Percentiles rank a stretch among this genome's conserved stretches.
Evolutionary conservation across 2,113 vertebrate genomes (phyloP).

Genomic region (Cottus gobio): DNA sequence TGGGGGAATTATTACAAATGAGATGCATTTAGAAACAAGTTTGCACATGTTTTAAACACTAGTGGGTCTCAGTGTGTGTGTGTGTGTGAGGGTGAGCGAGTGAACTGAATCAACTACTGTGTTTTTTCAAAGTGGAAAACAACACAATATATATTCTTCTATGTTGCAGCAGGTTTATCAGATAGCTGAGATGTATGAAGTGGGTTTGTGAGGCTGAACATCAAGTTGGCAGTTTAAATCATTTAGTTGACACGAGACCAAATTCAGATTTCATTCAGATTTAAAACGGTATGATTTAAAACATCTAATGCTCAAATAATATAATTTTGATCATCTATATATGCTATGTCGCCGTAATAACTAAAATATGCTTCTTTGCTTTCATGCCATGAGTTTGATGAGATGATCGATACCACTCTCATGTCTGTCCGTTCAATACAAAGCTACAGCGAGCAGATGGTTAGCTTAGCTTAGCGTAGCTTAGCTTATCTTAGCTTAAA

Average conservation of each 20-base stretch:
- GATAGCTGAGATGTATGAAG: constrained; percentile 1
- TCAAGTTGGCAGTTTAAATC: not conserved
- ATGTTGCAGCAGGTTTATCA: constrained; percentile 33
- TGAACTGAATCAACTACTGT: constrained; percentile 33
- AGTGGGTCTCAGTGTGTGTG: constrained; percentile 19
- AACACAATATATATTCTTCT: not conserved
- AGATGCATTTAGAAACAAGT: constrained; percentile 49
- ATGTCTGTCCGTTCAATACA: not conserved
- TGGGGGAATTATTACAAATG: constrained; percentile 15
- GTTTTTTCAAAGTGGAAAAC: constrained; percentile 35
- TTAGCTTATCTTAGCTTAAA: constrained; percentile 17
- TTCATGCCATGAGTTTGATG: not conserved
- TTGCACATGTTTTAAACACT: constrained; percentile 68
- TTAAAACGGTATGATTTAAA: not conserved
- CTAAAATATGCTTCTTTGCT: not conserved
- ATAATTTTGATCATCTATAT: not conserved
- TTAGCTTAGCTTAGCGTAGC: constrained; percentile 26
- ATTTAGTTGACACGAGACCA: not conserved
- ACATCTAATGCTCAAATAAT: not conserved
- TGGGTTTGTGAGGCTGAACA: constrained; percentile 9
- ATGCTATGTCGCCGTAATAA: not conserved
- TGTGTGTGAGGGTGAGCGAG: constrained; percentile 32
- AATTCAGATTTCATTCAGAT: too few relatives aligned
- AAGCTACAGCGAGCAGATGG: not conserved
- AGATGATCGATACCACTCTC: not conserved